Percentiles rank a stretch among this genome's conserved stretches.
Evolutionary conservation across 2,888 invertebrate species (phyloP).

Genomic region (Cephus sareptanus): DNA sequence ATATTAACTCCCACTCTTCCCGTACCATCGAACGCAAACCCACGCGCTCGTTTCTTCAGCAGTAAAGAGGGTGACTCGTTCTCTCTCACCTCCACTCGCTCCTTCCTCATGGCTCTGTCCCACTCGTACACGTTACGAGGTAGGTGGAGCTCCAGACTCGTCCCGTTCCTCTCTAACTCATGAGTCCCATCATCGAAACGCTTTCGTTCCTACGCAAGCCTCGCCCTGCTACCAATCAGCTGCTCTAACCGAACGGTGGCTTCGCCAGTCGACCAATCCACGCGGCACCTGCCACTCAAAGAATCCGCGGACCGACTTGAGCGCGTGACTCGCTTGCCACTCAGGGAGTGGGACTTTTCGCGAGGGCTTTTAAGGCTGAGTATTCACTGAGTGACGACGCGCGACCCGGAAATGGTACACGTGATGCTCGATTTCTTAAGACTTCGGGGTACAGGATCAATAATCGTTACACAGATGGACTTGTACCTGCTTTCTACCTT

Average conservation of each 20-base stretch:
- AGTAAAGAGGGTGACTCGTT: background rate
- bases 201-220: slow-evolving; percentile 37
- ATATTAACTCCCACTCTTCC: background rate
- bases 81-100: slow-evolving; percentile 9
- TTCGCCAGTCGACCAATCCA: slow-evolving; percentile 47
- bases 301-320: slow-evolving; percentile 30
- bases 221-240: slow-evolving; percentile 58
- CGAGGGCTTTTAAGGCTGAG: slow-evolving; percentile 45
- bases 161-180: slow-evolving; percentile 33
- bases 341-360: slow-evolving; percentile 57
- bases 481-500: background rate
- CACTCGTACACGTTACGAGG: slow-evolving; percentile 18
- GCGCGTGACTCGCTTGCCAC: slow-evolving; percentile 32
- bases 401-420: background rate
- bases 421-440: background rate
- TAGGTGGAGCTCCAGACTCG: slow-evolving; percentile 51
- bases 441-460: background rate
- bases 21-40: background rate
- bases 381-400: slow-evolving; percentile 16
- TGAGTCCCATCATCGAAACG: slow-evolving; percentile 22
- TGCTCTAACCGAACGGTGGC: slow-evolving; percentile 32
- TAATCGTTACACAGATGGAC: background rate
- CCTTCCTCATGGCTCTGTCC: background rate
- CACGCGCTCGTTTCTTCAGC: slow-evolving; percentile 1
- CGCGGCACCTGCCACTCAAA: slow-evolving; percentile 23